Evolutionary conservation across 2,113 vertebrate species (phyloP).

Genomic region (Dipodomys merriami): DNA sequence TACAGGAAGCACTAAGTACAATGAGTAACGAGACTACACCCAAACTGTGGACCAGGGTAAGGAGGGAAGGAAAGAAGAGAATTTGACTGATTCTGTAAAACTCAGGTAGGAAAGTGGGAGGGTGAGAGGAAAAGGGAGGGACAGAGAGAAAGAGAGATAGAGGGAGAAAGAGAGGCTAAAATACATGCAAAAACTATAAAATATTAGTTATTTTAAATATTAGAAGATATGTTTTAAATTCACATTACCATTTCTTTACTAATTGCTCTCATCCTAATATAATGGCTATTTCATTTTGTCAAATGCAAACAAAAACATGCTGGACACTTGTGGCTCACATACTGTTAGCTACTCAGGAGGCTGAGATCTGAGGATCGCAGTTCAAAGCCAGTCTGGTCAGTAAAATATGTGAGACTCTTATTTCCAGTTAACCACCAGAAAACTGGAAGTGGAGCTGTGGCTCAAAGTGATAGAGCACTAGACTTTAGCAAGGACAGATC

Average conservation of each 20-base stretch:
- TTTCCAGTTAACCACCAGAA: too few species aligned
- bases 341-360: too few species aligned
- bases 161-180: too few species aligned
- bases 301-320: conserved; percentile 11
- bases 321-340: too few species aligned
- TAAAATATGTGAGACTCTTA: too few species aligned
- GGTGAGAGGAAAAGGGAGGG: neutral
- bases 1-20: neutral
- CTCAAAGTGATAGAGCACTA: too few species aligned
- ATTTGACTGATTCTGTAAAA: conserved; percentile 19
- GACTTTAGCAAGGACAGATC: too few species aligned
- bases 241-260: neutral
- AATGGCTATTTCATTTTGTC: conserved; percentile 39
- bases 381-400: too few species aligned
- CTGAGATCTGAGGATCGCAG: too few species aligned
- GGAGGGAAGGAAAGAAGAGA: neutral
- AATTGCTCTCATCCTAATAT: neutral
- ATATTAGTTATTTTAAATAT: conserved; percentile 32
- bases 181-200: neutral
- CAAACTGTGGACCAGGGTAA: neutral
- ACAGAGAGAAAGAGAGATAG: neutral
- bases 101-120: neutral
- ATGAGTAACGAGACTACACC: neutral
- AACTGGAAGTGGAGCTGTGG: too few species aligned
- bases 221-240: neutral